Evolutionary conservation across 2,888 invertebrate genomes (phyloP), one percentile per base, ranked within the genome.

Genomic region (Eurytoma californica): DNA sequence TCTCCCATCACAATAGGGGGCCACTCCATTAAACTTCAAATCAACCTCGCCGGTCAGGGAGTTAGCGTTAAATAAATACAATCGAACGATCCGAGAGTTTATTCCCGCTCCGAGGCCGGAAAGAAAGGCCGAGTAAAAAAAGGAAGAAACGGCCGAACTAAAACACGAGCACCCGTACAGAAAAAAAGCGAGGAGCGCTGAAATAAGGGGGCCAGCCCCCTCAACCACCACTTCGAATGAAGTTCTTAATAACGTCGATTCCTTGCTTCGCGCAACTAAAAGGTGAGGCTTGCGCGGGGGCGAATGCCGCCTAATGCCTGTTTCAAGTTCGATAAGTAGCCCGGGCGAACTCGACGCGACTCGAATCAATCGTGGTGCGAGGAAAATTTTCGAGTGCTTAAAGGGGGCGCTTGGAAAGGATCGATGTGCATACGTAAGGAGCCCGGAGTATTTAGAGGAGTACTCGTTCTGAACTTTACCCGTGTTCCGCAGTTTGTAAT

Each of bases 61-160:
- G 80, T 84, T 84, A 82, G 74, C 82, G 78, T 83, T 84, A 85
- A 85, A 85, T 85, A 84, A 85, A 85, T 84, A 85, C 82, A 83
- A 83, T 83, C 81, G 82, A 83, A 80, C 82, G 69, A 58, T 51
- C 57, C 68, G 53, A 13, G 76, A 69, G 76, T 69, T 76, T 77
- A 63, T 83, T 80, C 83, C 75, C 82, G 73, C 47, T 13, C 18
- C 63, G 63, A 47, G 47, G 18, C 18, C 39, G 63, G 47, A 63
- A 13, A 58, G 14, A 66, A 39, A 58, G 28, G 16, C 39, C 39
- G 58, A 5, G 20, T 53, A 72, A 30, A 28, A 53, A 61, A 30
- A 61, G 3, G n/a, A 63, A 63, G 39, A 39, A 39, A 39, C 9
- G 39, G 39, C 39, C 39, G 39, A 63, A 63, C 39, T 63, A 63